Evolutionary conservation across 1,140 invertebrate species (phyloP).

Genomic region (Neodiprion fabricii): DNA sequence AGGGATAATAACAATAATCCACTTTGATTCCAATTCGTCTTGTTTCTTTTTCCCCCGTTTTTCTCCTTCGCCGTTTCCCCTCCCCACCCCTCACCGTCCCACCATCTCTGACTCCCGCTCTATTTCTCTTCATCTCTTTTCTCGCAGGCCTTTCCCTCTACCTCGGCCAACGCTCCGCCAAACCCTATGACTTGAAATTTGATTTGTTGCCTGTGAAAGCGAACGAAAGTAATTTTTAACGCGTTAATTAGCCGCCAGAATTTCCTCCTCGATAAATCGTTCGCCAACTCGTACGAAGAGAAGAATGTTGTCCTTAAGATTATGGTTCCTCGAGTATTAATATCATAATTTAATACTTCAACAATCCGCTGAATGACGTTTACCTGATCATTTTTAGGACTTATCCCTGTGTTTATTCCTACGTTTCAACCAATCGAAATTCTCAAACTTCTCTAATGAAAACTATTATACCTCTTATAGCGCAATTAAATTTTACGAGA

Average conservation of each 20-base stretch:
- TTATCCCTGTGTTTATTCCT: no score
- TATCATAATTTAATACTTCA: no score
- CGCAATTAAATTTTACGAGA: not conserved
- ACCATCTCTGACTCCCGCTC: not conserved
- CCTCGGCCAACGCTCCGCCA: not conserved
- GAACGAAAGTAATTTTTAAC: not conserved
- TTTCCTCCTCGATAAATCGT: not conserved
- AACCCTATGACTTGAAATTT: not conserved
- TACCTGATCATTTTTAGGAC: no score
- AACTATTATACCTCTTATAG: not conserved
- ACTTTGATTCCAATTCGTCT: constrained; percentile 13
- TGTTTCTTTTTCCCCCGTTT: not conserved
- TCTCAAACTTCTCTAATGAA: not conserved
- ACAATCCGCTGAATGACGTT: no score
- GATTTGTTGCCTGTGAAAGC: not conserved
- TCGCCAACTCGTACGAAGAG: no score
- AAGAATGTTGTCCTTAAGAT: no score
- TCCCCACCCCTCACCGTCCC: not conserved
- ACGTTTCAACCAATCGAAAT: not conserved
- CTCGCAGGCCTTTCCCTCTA: constrained; percentile 11
- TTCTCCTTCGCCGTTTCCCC: not conserved
- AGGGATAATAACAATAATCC: constrained; percentile 10
- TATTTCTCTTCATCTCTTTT: constrained; percentile 18
- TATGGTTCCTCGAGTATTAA: no score
- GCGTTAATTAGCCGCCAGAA: constrained; percentile 3